Evolutionary conservation across 2,113 vertebrate species (phyloP).

Genomic region (Megaceryle torquata): DNA sequence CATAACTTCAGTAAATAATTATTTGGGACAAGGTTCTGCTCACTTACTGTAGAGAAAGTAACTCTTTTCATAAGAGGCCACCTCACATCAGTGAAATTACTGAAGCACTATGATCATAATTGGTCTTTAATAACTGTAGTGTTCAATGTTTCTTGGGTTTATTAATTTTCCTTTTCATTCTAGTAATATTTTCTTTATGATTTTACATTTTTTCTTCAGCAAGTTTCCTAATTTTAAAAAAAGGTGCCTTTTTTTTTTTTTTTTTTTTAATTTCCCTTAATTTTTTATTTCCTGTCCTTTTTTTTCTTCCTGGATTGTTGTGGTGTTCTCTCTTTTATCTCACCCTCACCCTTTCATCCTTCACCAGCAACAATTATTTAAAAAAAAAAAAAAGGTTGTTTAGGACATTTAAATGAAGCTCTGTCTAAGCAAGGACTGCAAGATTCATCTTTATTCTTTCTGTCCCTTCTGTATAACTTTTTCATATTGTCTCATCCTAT

Average conservation of each 20-base stretch:
- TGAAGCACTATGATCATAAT: background rate
- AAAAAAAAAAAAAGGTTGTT: background rate
- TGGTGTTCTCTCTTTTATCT: background rate
- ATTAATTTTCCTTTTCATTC: background rate
- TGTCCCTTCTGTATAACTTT: background rate
- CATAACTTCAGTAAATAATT: background rate
- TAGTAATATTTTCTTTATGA: background rate
- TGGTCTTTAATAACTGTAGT: background rate
- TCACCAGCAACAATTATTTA: background rate
- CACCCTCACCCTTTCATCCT: background rate
- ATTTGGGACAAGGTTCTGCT: background rate
- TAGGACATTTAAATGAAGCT: background rate
- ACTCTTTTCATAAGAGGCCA: background rate
- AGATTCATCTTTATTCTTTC: background rate
- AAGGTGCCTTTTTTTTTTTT: background rate
- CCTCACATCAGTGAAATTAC: background rate
- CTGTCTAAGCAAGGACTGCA: background rate
- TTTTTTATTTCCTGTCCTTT: background rate
- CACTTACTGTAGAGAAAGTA: background rate
- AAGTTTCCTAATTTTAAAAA: background rate
- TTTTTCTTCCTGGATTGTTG: background rate
- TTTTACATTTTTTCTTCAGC: background rate
- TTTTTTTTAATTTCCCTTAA: background rate
- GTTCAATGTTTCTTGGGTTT: background rate
- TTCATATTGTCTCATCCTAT: background rate